Conservation (phyloP, 2,113 vertebrate genomes). For the Peromyscus californicus region DNA sequence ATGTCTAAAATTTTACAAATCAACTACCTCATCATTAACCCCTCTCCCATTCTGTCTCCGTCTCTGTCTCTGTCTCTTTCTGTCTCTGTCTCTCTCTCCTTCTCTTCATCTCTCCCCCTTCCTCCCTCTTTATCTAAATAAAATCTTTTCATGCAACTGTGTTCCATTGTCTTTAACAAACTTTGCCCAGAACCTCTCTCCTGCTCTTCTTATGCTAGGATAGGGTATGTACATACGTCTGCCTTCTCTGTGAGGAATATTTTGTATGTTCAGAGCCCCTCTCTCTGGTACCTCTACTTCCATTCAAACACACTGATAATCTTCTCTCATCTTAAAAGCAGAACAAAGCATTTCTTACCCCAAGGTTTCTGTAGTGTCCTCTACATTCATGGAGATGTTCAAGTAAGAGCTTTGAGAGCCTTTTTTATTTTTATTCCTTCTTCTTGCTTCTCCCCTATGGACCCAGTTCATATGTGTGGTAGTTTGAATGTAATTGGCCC, state of each 20-base stretch:
- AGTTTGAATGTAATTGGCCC: neutral
- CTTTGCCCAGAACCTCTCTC: neutral
- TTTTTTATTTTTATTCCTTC: neutral
- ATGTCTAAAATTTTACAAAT: slow-evolving; percentile 44
- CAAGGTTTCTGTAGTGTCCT: neutral
- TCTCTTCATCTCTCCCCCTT: neutral
- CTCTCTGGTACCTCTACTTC: slow-evolving; percentile 21
- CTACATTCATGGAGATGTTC: neutral
- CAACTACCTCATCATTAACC: neutral
- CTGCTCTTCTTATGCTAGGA: neutral
- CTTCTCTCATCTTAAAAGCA: slow-evolving; percentile 1
- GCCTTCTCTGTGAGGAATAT: neutral
- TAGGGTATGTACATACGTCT: neutral
- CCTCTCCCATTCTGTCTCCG: neutral
- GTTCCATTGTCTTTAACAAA: slow-evolving; percentile 4
- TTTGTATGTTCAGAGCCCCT: neutral
- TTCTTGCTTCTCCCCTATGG: neutral
- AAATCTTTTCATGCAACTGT: neutral
- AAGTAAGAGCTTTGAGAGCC: neutral
- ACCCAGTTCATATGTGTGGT: neutral
- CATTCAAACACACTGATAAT: neutral
- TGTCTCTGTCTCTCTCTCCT: neutral
- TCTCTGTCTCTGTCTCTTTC: neutral
- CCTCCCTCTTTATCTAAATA: neutral
- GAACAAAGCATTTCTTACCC: neutral